A percentile compares a stretch with the other conserved stretches of the same genome.
Evolutionary conservation across 2,797 vertebrate genomes (phyloP).

Genomic region (Echiichthys vipera): DNA sequence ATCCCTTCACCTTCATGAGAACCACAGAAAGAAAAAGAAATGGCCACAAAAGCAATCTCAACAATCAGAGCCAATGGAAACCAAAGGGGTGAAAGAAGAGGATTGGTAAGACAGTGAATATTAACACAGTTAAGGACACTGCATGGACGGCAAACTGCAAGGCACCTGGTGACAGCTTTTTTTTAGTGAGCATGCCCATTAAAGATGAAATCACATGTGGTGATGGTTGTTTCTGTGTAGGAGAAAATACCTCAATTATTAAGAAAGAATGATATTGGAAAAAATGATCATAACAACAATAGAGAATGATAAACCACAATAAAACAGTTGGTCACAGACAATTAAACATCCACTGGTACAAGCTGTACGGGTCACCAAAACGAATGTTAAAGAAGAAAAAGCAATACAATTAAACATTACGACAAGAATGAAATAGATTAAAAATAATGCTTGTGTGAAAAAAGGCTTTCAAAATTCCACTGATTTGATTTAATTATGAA

Average conservation of each 20-base stretch:
- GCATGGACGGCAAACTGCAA: conserved; percentile 75
- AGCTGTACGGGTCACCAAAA: conserved; percentile 45
- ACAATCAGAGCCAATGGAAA: conserved; percentile 77
- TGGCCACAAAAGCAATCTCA: conserved; percentile 49
- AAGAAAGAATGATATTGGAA: conserved; percentile 58
- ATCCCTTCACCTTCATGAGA: conserved; percentile 51
- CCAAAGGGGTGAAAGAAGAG: conserved; percentile 66
- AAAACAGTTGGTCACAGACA: conserved; percentile 47
- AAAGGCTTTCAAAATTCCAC: neutral
- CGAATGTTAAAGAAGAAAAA: conserved; percentile 41
- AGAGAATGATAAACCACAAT: conserved; percentile 36
- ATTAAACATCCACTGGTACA: conserved; percentile 38
- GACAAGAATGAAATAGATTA: conserved; percentile 10
- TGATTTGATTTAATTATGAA: neutral
- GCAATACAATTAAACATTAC: conserved; percentile 26
- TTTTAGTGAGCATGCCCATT: conserved; percentile 80
- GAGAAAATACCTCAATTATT: conserved; percentile 74
- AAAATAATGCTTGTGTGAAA: conserved; percentile 21
- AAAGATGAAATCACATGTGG: conserved; percentile 76
- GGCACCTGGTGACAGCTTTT: conserved; percentile 75
- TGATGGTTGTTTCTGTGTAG: conserved; percentile 76
- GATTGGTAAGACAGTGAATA: conserved; percentile 62
- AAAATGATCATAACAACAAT: conserved; percentile 43
- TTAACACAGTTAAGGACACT: conserved; percentile 68
- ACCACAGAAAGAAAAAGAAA: conserved; percentile 63